These are phyloP conservation scores for Zele albiditarsus DNA, from an alignment of 2,888 invertebrate species.

Conservation along the genomic window DNA sequence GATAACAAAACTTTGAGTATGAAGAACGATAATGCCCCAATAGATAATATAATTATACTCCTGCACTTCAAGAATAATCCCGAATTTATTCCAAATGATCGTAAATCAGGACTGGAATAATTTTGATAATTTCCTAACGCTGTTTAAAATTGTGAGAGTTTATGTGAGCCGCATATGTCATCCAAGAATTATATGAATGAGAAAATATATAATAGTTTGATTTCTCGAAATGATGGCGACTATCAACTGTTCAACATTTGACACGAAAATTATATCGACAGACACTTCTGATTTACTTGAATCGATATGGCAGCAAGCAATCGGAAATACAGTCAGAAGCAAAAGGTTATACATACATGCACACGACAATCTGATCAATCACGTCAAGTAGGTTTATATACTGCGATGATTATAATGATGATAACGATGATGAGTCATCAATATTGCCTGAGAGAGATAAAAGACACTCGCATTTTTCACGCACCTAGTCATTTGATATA, in stretches of 20 bases:
- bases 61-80: too few species aligned
- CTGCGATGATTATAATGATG: not conserved
- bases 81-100: too few species aligned
- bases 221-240: not conserved
- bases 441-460: not conserved
- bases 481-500: not conserved
- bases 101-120: too few species aligned
- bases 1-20: too few species aligned
- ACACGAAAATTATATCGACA: not conserved
- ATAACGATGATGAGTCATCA: not conserved
- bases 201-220: too few species aligned
- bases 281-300: not conserved
- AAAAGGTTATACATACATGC: too few species aligned
- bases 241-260: not conserved
- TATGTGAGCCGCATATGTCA: too few species aligned
- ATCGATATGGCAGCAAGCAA: not conserved
- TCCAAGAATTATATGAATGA: too few species aligned
- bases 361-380: not conserved
- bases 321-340: not conserved
- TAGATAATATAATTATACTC: too few species aligned
- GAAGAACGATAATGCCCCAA: too few species aligned
- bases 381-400: not conserved
- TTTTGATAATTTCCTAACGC: too few species aligned
- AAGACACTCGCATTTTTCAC: not conserved
- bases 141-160: too few species aligned